phyloP scores from a whole-genome alignment of 2,888 invertebrate species.

The Apotomis turbidana region DNA sequence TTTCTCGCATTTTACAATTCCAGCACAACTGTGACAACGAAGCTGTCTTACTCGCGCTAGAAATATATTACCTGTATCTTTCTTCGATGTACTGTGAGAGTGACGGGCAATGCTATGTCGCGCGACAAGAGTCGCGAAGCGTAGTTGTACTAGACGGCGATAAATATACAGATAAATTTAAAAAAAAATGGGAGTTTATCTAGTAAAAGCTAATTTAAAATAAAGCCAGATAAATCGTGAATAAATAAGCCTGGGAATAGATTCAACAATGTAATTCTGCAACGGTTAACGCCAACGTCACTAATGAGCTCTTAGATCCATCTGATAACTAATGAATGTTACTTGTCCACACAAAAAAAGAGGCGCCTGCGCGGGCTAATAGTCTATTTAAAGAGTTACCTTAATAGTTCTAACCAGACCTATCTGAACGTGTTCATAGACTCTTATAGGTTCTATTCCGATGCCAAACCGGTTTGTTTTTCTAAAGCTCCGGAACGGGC shows the following conservation, averaged over 20 bases:
- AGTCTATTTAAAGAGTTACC: slow-evolving; percentile 40
- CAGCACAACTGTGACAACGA: too few relatives aligned
- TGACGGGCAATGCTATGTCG: too few relatives aligned
- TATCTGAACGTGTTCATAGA: slow-evolving; percentile 55
- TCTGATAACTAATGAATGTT: slow-evolving; percentile 14
- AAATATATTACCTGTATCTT: too few relatives aligned
- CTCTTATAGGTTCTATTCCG: slow-evolving; percentile 58
- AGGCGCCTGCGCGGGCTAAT: slow-evolving; percentile 15
- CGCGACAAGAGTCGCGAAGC: too few relatives aligned
- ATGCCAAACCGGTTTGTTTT: slow-evolving; percentile 73
- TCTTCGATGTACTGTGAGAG: too few relatives aligned
- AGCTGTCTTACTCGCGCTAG: too few relatives aligned
- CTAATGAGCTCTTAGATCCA: slow-evolving; percentile 8
- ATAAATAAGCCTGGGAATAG: not conserved
- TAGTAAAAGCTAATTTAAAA: not conserved
- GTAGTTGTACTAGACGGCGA: too few relatives aligned
- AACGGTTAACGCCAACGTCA: slow-evolving; percentile 20
- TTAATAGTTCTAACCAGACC: slow-evolving; percentile 49
- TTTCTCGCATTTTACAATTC: too few relatives aligned
- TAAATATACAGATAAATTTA: too few relatives aligned
- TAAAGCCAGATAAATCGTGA: not conserved
- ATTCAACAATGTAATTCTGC: not conserved
- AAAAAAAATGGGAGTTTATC: too few relatives aligned
- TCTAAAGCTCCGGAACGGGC: slow-evolving; percentile 59
- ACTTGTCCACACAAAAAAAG: slow-evolving; percentile 24